These are phyloP conservation scores for Lethrus apterus DNA, from an alignment of 1,140 invertebrate species.

Conservation along the genomic window DNA sequence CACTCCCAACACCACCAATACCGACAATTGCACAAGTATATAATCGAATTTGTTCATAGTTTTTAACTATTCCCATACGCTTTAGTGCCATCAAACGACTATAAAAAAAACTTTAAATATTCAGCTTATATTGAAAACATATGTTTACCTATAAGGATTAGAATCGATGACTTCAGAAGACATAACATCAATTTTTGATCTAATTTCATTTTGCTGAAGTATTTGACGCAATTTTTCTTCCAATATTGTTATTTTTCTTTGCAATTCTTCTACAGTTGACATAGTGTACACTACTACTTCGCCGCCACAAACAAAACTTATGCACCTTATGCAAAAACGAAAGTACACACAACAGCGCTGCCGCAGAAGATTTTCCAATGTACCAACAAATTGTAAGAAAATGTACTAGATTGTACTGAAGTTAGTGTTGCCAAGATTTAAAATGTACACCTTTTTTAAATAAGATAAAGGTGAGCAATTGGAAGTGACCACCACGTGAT, in stretches of 20 bases:
- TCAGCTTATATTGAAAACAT: constrained; percentile 9
- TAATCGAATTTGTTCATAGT: constrained; percentile 94
- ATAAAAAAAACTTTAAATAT: constrained; percentile 13
- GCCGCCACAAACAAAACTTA: too few species aligned
- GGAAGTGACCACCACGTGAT: too few species aligned
- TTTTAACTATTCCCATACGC: constrained; percentile 97
- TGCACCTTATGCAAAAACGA: too few species aligned
- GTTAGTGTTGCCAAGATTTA: not conserved
- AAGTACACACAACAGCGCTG: too few species aligned
- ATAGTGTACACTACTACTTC: too few species aligned
- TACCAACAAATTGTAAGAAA: too few species aligned
- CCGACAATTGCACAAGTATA: constrained; percentile 92
- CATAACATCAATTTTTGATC: constrained; percentile 69
- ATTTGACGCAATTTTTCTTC: constrained; percentile 29
- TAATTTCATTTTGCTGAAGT: constrained; percentile 11
- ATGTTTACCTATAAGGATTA: constrained; percentile 90
- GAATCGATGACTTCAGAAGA: constrained; percentile 93
- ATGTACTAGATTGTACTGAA: too few species aligned
- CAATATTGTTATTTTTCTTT: constrained; percentile 35
- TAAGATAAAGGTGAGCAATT: too few species aligned
- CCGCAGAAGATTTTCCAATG: too few species aligned
- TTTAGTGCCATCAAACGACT: constrained; percentile 98
- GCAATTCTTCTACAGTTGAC: constrained; percentile 37
- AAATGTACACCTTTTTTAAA: not conserved
- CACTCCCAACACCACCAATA: constrained; percentile 98